Evolutionary conservation across 2,113 vertebrate species (phyloP).

Genomic region (Phaethornis superciliosus): DNA sequence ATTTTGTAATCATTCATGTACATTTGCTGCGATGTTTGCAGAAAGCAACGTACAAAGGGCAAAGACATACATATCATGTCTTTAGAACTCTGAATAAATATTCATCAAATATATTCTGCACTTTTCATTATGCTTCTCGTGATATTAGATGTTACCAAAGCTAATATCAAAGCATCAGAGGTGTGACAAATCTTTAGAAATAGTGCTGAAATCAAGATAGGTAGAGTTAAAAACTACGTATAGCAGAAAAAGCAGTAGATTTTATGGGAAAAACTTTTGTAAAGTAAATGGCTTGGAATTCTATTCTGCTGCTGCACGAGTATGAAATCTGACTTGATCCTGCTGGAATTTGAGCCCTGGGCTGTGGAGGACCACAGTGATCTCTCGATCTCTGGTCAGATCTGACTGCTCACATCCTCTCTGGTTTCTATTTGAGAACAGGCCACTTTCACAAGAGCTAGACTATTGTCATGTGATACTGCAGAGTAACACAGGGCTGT

Average conservation of each 20-base stretch:
- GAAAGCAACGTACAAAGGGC: constrained; percentile 42
- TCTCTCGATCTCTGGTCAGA: neutral
- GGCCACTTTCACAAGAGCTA: neutral
- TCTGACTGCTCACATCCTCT: neutral
- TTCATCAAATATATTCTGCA: constrained; percentile 20
- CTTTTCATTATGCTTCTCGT: neutral
- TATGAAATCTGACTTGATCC: neutral
- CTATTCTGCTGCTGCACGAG: neutral
- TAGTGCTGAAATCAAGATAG: neutral
- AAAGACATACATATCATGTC: neutral
- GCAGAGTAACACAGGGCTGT: neutral
- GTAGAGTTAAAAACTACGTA: neutral
- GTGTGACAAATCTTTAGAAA: neutral
- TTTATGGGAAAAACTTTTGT: neutral
- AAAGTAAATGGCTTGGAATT: neutral
- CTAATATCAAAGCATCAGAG: constrained; percentile 22
- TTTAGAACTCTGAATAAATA: constrained; percentile 44
- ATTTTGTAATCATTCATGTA: constrained; percentile 6
- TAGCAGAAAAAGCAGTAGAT: neutral
- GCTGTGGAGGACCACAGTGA: neutral
- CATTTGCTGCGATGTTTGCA: constrained; percentile 33
- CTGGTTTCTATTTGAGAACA: neutral
- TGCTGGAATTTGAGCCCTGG: neutral
- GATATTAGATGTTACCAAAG: constrained; percentile 39
- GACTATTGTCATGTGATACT: neutral